Evolutionary conservation across 2,888 invertebrate genomes (phyloP).

Genomic region (Platycheirus rosarum): DNA sequence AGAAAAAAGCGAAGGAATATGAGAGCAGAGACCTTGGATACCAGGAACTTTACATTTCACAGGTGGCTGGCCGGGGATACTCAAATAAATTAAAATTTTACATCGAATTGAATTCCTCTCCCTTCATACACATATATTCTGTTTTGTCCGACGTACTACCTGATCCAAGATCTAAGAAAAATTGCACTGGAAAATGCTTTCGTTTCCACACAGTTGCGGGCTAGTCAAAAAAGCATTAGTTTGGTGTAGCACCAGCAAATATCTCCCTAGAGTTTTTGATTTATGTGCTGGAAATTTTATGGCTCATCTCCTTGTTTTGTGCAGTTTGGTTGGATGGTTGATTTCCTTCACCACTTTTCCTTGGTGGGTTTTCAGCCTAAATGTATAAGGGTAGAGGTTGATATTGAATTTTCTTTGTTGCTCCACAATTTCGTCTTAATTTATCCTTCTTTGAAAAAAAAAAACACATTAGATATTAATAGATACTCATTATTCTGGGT

Average conservation of each 20-base stretch:
- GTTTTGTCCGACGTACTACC: background rate
- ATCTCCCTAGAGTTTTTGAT: slow-evolving; percentile 75
- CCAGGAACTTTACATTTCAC: slow-evolving; percentile 67
- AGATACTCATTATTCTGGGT: slow-evolving; percentile 69
- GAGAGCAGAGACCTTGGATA: slow-evolving; percentile 7
- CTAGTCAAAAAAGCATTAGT: slow-evolving; percentile 55
- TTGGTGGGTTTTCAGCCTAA: slow-evolving; percentile 43
- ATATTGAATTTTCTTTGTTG: slow-evolving; percentile 58
- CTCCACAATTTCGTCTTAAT: background rate
- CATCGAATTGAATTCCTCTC: slow-evolving; percentile 67
- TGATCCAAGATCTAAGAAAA: slow-evolving; percentile 23
- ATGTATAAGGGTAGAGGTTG: slow-evolving; percentile 39
- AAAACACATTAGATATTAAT: slow-evolving; percentile 64
- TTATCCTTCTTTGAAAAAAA: background rate
- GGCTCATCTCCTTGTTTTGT: slow-evolving; percentile 51
- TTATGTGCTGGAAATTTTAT: slow-evolving; percentile 73
- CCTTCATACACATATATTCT: slow-evolving; percentile 24
- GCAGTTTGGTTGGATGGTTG: slow-evolving; percentile 40
- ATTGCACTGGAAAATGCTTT: slow-evolving; percentile 10
- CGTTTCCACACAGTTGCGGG: slow-evolving; percentile 27
- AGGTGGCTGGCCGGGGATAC: slow-evolving; percentile 72
- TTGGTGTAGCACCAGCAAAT: slow-evolving; percentile 57
- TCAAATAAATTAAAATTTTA: slow-evolving; percentile 74
- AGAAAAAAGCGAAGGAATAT: slow-evolving; percentile 12
- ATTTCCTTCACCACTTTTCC: slow-evolving; percentile 1